Evolutionary conservation across 2,797 vertebrate species (phyloP).

Genomic region (Acestrorhynchus altus): DNA sequence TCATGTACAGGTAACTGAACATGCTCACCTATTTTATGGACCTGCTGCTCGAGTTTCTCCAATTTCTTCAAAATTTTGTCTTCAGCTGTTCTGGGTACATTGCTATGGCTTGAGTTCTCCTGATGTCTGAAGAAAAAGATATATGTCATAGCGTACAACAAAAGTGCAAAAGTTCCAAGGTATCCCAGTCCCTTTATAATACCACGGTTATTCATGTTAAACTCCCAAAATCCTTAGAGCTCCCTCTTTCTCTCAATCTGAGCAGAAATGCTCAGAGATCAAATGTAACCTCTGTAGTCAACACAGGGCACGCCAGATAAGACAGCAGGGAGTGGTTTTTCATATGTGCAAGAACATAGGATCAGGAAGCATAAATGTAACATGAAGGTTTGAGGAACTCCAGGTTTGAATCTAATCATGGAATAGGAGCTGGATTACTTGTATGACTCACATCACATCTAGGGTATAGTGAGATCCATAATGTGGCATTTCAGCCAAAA

Average conservation of each 20-base stretch:
- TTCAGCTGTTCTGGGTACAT: neutral
- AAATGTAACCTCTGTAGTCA: neutral
- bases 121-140: neutral
- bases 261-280: neutral
- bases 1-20: no score
- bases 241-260: no score
- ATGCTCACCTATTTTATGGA: conserved; percentile 53
- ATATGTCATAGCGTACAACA: conserved; percentile 18
- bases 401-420: no score
- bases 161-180: neutral
- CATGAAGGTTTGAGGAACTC: no score
- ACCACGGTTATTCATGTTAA: conserved; percentile 24
- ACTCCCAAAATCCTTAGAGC: neutral
- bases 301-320: neutral
- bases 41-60: conserved; percentile 40
- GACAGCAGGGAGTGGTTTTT: neutral
- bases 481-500: no score
- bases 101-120: neutral
- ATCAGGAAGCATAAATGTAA: neutral
- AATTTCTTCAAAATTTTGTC: conserved; percentile 14
- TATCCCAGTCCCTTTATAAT: neutral
- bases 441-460: no score
- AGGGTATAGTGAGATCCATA: no score
- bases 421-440: no score
- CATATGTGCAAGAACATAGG: neutral